phyloP scores from a whole-genome alignment of 2,113 vertebrate species.

The Mus spicilegus region DNA sequence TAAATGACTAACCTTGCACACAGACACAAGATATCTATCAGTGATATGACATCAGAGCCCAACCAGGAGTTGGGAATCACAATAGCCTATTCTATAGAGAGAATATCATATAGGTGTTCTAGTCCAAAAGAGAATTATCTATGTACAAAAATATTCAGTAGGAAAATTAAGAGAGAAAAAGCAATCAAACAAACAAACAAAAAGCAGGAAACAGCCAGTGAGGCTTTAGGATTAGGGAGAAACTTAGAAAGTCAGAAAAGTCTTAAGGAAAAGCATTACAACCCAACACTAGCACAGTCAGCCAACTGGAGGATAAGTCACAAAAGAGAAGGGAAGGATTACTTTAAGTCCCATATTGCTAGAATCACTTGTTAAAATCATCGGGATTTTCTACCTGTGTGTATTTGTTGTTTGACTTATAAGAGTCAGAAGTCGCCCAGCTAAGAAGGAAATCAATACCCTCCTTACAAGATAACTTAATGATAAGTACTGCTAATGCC shows the following conservation, averaged over 20 bases:
- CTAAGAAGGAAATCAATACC: constrained; percentile 71
- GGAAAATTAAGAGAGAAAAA: not conserved
- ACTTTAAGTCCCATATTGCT: constrained; percentile 38
- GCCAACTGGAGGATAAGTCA: constrained; percentile 47
- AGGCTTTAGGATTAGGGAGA: not conserved
- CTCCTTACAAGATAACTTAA: constrained; percentile 63
- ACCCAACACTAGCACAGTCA: not conserved
- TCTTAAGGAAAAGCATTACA: constrained; percentile 9
- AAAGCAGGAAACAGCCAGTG: not conserved
- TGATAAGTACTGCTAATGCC: constrained; percentile 55
- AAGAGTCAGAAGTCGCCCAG: constrained; percentile 30
- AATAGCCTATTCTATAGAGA: not conserved
- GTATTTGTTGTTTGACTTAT: constrained; percentile 41
- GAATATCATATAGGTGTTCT: not conserved
- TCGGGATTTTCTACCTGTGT: constrained; percentile 22
- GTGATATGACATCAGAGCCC: not conserved
- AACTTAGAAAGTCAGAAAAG: not conserved
- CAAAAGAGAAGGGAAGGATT: not conserved
- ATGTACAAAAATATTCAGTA: not conserved
- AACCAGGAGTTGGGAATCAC: not conserved
- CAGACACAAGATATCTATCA: rapidly evolving
- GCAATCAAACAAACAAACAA: not conserved
- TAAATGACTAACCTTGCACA: not conserved
- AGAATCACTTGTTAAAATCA: constrained; percentile 41
- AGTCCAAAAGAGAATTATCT: too few species aligned